These are phyloP conservation scores for Cephalopterus ornatus DNA, from an alignment of 2,113 vertebrate genomes.

Conservation along the genomic window DNA sequence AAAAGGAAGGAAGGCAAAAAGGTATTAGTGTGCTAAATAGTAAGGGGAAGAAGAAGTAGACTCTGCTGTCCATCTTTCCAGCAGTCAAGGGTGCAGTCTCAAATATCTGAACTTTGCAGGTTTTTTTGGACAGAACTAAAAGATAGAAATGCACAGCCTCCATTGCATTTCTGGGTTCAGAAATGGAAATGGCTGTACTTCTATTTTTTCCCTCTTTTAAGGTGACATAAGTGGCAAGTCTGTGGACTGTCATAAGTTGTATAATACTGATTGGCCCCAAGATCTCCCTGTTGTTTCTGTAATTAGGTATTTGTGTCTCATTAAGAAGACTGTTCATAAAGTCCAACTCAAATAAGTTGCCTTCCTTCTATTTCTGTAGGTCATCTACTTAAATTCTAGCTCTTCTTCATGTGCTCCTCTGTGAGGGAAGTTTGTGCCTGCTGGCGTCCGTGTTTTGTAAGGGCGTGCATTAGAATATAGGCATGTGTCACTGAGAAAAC, in stretches of 20 bases:
- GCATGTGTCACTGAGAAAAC: neutral
- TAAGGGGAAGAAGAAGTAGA: neutral
- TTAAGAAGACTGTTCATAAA: neutral
- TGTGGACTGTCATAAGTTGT: neutral
- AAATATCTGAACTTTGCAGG: neutral
- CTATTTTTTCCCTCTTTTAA: neutral
- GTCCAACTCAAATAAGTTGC: neutral
- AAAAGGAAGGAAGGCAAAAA: neutral
- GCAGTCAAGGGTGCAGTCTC: neutral
- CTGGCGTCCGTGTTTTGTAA: neutral
- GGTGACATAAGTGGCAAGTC: neutral
- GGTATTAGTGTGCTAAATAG: neutral
- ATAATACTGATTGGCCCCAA: neutral
- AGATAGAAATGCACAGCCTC: neutral
- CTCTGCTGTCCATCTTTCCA: neutral
- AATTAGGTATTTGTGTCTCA: neutral
- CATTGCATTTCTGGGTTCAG: neutral
- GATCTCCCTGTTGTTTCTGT: neutral
- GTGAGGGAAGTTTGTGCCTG: neutral
- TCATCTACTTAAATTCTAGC: neutral
- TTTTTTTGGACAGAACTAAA: neutral
- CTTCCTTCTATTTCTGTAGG: neutral
- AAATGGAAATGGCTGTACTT: neutral
- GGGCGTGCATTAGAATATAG: rapidly evolving
- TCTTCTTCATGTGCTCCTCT: neutral